These are phyloP conservation scores for Caenorhabditis sp. DNA, from an alignment of 2,888 invertebrate genomes.

Conservation along the genomic window DNA sequence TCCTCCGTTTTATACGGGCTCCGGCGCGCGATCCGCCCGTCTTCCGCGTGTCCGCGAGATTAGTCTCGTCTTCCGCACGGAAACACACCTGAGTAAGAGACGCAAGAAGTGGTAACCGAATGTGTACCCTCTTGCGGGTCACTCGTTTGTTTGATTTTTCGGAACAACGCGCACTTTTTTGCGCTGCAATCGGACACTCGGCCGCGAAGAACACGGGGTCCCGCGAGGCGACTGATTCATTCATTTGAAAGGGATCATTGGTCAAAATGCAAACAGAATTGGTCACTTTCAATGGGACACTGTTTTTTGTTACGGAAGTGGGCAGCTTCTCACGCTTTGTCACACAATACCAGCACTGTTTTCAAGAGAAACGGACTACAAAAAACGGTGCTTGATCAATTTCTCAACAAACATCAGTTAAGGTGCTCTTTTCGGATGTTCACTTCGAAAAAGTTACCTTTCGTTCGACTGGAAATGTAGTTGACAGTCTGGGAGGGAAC, in stretches of 20 bases:
- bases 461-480: no score
- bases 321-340: neutral
- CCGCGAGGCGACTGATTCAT: conserved; percentile 6
- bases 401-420: no score
- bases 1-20: conserved; percentile 1
- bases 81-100: conserved; percentile 16
- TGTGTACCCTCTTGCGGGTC: conserved; percentile 1
- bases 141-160: conserved; percentile 12
- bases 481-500: no score
- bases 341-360: no score
- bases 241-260: conserved; percentile 31
- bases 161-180: conserved; percentile 3
- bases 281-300: neutral
- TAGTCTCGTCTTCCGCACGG: conserved; percentile 54
- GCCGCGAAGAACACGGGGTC: neutral
- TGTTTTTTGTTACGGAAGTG: conserved; percentile 24
- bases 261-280: neutral
- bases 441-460: no score
- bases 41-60: conserved; percentile 52
- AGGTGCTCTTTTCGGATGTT: no score
- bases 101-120: conserved; percentile 7
- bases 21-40: no score
- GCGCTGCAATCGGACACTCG: conserved; percentile 12
- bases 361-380: no score
- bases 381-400: no score